Base-by-base conservation (phyloP, 1,140 invertebrate genomes). In the Tachypleus tridentatus region DNA sequence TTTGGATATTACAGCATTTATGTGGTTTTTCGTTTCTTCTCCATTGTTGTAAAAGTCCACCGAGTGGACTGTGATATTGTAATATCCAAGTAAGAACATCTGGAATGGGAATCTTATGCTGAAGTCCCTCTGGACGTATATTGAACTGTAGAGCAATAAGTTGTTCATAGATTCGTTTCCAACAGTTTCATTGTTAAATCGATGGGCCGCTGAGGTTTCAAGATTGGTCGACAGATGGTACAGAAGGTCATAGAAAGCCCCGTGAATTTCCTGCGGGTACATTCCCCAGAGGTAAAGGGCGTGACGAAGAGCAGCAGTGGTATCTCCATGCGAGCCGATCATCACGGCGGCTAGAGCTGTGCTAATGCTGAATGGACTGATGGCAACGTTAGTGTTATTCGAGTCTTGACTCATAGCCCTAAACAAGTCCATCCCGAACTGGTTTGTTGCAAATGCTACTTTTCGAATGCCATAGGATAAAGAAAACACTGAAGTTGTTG, bases 1-100 rank as follows among this genome's bases (percentile, higher is more conserved):
- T 3, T 70, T 65, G 29, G 70, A 69, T 5, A 79, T 74, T 68
- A 76, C 76, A 0, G 70, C 49, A 69, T 79, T 79, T 10, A 79
- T 77, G 56, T 72, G 69, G 10, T 71, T 61, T n/a, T 72, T 67
- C 8, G 74, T 70, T 60, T 68, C 70, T 53, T 73, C 72, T 3
- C 61, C 66, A 51, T 68, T 72, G 60, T 69, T 59, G 3, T 67
- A 65, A 64, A 73, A 73, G 58, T 73, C 72, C 29, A 73, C n/a
- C 2, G 70, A 65, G 58, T 70, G 69, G n/a, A 73, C 63, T 6
- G 69, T 66, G 8, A 70, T 72, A 57, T 73, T 73, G 58, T 73
- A 73, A 53, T 70, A 72, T 47, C 66, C 62, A 11, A 3, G 68
- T 4, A 73, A 57, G 4, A 71, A 51, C 9, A 73, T 61, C 58